Percentiles rank a stretch among this genome's conserved stretches.
Conservation (phyloP, 2,113 vertebrate genomes). For the Talpa occidentalis region DNA sequence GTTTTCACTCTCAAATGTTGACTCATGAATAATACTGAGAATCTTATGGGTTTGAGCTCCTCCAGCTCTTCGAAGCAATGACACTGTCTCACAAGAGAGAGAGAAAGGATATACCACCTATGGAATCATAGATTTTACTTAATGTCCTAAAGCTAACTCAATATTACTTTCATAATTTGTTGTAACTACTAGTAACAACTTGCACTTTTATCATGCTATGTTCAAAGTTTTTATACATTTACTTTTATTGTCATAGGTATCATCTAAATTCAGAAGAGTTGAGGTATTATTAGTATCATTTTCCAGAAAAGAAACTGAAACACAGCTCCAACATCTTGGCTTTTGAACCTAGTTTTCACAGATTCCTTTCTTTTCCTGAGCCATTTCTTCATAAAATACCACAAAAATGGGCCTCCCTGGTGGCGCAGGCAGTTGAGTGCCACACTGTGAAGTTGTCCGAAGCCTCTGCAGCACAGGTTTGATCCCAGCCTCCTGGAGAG, state of each 20-base stretch:
- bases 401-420: too few species aligned
- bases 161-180: conserved; percentile 31
- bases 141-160: conserved; percentile 44
- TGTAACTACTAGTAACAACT: background rate
- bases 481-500: too few species aligned
- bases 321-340: background rate
- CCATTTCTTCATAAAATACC: conserved; percentile 4
- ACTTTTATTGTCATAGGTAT: conserved; percentile 34
- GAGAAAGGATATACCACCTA: conserved; percentile 4
- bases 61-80: conserved; percentile 24
- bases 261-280: conserved; percentile 26
- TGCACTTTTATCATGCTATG: conserved; percentile 39
- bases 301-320: conserved; percentile 37
- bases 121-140: conserved; percentile 40
- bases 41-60: background rate
- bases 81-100: background rate
- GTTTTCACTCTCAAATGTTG: background rate
- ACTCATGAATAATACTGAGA: background rate
- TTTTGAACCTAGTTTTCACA: background rate
- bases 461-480: too few species aligned
- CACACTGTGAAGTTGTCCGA: too few species aligned
- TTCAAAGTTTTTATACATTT: conserved; percentile 22
- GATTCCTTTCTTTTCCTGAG: background rate
- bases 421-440: too few species aligned
- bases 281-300: conserved; percentile 16